phyloP scores from a whole-genome alignment of 2,797 vertebrate species.

The Enteromius radiatus region DNA sequence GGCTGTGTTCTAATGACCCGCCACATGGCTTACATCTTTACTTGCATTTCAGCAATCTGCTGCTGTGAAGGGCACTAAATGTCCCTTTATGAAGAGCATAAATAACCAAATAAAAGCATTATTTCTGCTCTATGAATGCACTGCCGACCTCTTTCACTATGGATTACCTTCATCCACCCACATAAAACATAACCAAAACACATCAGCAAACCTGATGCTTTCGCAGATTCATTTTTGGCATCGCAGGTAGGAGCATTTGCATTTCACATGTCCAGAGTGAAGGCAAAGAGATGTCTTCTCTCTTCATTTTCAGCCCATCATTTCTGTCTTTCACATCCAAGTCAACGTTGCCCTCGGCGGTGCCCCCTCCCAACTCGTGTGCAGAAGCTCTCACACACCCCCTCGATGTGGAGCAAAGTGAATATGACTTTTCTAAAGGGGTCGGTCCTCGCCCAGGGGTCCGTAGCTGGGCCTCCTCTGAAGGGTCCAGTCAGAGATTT shows the following conservation, averaged over 20 bases:
- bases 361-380: constrained; percentile 47
- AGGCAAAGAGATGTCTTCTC: constrained; percentile 63
- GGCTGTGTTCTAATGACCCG: constrained; percentile 47
- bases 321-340: constrained; percentile 89
- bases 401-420: constrained; percentile 78
- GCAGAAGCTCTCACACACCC: constrained; percentile 37
- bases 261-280: constrained; percentile 25
- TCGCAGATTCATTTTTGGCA: background rate
- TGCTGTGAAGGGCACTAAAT: constrained; percentile 45
- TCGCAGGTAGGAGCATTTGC: constrained; percentile 23
- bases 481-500: constrained; percentile 88
- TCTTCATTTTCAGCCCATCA: constrained; percentile 85
- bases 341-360: constrained; percentile 75
- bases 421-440: constrained; percentile 90
- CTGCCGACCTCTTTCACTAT: constrained; percentile 55
- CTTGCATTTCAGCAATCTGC: constrained; percentile 36
- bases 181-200: constrained; percentile 29
- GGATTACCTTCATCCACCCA: constrained; percentile 54
- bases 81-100: constrained; percentile 54
- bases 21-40: constrained; percentile 45
- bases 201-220: constrained; percentile 8
- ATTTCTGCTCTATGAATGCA: constrained; percentile 55
- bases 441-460: constrained; percentile 86
- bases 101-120: constrained; percentile 61
- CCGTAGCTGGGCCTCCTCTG: constrained; percentile 85